Evolutionary conservation across 2,113 vertebrate species (phyloP), one percentile per base, ranked within the genome.

Genomic region (Donacobius atricapilla): DNA sequence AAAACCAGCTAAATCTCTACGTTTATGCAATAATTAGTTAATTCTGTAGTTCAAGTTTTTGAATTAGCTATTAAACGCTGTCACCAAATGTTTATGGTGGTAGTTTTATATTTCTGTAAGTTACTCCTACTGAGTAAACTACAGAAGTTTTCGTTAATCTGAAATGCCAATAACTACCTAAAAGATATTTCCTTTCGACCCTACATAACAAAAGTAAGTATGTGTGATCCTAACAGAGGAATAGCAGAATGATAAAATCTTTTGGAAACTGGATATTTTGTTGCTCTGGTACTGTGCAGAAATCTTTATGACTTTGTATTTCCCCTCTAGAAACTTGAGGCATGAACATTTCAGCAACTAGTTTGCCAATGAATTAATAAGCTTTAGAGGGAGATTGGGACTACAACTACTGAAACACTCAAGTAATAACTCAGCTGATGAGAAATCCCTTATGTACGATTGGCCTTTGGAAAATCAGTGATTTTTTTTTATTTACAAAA

Each of bases 11-110:
- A n/a, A n/a, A n/a, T n/a, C n/a, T n/a, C n/a, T n/a, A n/a, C n/a
- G n/a, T n/a, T n/a, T n/a, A 10, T 23, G 57, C 27, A 78, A 42
- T 24, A 35, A 53, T 39, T 39, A 28, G 17, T 78, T 86, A 50
- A n/a, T 85, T 71, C 33, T 83, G 12, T 96, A 88, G 89, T 89
- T 72, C 27, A 10, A 63, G 20, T 76, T 40, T 89, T 39, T 42
- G 76, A 76, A 90, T 91, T 95, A 69, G 70, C 64, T 69, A 51
- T 70, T 94, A 70, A 83, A 72, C 75, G 88, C 91, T 96, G 58
- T 57, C 76, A 48, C 22, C 45, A 76, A 42, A 58, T 79, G 23
- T 90, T 94, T 86, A 31, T 81, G 72, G 69, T 93, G 24, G 20
- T 78, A 45, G 56, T 93, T 94, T 54, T 89, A 13, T 60, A 45